Evolutionary conservation across 2,888 invertebrate species (phyloP), one percentile per base, ranked within the genome.

Genomic region (Caenorhabditis japonica): DNA sequence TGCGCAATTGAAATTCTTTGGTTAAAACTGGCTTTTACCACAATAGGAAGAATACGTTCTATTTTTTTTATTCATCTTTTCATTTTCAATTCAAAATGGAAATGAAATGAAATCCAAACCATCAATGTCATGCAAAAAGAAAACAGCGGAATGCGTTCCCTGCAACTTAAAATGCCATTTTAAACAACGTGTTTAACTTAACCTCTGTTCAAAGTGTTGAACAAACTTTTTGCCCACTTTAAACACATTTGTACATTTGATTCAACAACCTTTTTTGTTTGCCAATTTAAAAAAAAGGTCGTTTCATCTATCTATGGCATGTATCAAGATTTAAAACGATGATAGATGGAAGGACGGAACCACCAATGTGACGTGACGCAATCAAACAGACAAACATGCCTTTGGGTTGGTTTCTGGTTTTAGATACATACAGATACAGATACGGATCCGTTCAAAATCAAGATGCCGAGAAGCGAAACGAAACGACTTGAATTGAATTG

Each of bases 11-110:
- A 41, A 55, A 56, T 38, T 36, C 33, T 49, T 56, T 36, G 47
- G 34, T 12, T 47, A 3, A 56, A 64, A 64, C 64, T 64, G 64
- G 64, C 55, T 64, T 49, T 55, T 56, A 64, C 56, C 41, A 56
- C 56, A 64, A 64, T 39, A 25, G 62, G 33, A 46, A 36, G 27
- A 36, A 17, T n/a, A 21, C n/a, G 19, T 15, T 23, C 10, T 41
- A 12, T 15, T 30, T 47, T 39, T 39, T 64, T 55, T 34, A 55
- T 23, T 19, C 47, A 36, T 36, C 23, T 62, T 51, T 51, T 38
- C 30, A 60, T 41, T 5, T 33, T 27, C 33, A 12, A n/a, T 12
- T 15, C 10, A 55, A 49, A n/a, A n/a, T n/a, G n/a, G n/a, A n/a
- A n/a, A n/a, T n/a, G n/a, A n/a, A n/a, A n/a, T n/a, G n/a, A n/a